Evolutionary conservation across 2,888 invertebrate species (phyloP), one percentile per base, ranked within the genome.

Genomic region (Chrysomela aeneicollis): DNA sequence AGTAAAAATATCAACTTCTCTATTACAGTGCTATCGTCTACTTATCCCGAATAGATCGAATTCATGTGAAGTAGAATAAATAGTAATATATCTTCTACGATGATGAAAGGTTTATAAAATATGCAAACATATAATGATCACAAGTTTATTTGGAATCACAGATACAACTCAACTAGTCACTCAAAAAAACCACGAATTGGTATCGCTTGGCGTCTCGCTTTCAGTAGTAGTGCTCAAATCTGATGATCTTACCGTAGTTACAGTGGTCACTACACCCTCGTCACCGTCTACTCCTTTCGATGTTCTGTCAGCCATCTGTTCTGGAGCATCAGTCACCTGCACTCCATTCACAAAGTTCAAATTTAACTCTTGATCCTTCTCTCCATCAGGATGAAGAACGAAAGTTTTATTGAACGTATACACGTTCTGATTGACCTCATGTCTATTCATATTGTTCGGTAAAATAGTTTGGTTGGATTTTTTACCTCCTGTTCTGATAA

Each of bases 321-420:
- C 64, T 18, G 68, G 54, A 8, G 59, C 8, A 9, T 67, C 65
- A 8, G 72, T 70, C n/a, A 73, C 69, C 62, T 67, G 66, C 26
- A 68, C 71, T 10, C 75, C 75, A 61, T 75, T 75, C 12, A 74
- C 61, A n/a, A 73, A 68, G 67, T 73, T 71, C 17, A 75, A 59
- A 51, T 71, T 71, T 4, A 75, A 62, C 8, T 69, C 69, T 18
- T 64, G 42, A 32, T 63, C 51, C 19, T 61, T 54, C 18, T 63
- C 51, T 2, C 62, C 59, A 19, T 50, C 55, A 12, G 69, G 69
- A 61, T 66, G 62, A 18, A 69, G 17, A 2, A 64, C 66, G 37
- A 64, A 69, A 0, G 64, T 69, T 26, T 63, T 69, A 21, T 66
- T 69, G 46, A 69, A 66, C 0, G 63, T 57, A 12, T 54, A 64